These are phyloP conservation scores for Acanthopagrus latus DNA, from an alignment of 2,797 vertebrate genomes.

Conservation along the genomic window DNA sequence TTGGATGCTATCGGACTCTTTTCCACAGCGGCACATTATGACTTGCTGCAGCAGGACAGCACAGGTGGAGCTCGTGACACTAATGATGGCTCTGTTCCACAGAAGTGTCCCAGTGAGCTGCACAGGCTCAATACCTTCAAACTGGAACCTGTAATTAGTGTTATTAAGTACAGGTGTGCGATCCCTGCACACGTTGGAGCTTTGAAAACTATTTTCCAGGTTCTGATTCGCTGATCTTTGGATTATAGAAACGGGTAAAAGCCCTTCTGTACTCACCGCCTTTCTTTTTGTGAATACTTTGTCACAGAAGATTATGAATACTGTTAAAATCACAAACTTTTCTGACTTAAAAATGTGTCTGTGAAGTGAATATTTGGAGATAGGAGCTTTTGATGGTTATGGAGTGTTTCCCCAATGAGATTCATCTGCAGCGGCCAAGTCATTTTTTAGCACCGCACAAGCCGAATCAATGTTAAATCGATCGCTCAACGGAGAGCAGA, in stretches of 20 bases:
- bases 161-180: not conserved
- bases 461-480: no score
- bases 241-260: not conserved
- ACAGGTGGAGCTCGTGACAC: conserved; percentile 15
- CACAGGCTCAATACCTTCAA: no score
- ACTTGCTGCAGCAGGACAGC: not conserved
- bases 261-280: not conserved
- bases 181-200: no score
- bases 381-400: not conserved
- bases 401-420: no score
- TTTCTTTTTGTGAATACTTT: not conserved
- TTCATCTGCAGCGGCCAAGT: no score
- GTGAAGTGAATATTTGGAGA: not conserved
- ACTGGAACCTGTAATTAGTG: not conserved
- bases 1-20: not conserved
- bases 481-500: no score
- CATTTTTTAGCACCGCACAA: no score
- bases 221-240: not conserved
- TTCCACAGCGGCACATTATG: not conserved
- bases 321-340: not conserved
- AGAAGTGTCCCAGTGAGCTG: not conserved
- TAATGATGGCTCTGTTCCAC: not conserved
- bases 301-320: not conserved
- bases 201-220: not conserved
- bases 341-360: not conserved